Evolutionary conservation across 2,888 invertebrate species (phyloP).

Genomic region (Aleiodes leptofemur): DNA sequence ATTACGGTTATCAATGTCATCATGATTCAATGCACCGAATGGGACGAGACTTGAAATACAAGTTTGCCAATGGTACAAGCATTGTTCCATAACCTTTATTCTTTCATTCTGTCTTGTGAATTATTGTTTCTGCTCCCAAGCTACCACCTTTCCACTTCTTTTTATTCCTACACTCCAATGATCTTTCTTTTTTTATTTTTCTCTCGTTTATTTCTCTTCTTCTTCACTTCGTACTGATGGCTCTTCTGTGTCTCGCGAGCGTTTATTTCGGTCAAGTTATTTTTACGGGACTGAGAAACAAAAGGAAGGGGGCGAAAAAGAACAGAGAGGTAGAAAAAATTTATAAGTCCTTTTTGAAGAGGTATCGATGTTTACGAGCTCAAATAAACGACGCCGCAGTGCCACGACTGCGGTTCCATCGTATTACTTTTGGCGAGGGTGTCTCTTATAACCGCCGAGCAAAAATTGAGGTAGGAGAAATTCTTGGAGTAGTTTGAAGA

Average conservation of each 20-base stretch:
- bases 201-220: slow-evolving; percentile 3
- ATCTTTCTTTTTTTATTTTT: slow-evolving; percentile 27
- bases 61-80: slow-evolving; percentile 43
- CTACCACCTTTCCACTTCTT: slow-evolving; percentile 10
- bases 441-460: slow-evolving; percentile 63
- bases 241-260: slow-evolving; percentile 67
- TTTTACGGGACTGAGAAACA: slow-evolving; percentile 44
- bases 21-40: slow-evolving; percentile 47
- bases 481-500: background rate
- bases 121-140: slow-evolving; percentile 36
- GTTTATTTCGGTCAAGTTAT: slow-evolving; percentile 60
- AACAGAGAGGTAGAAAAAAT: slow-evolving; percentile 17
- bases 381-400: slow-evolving; percentile 66
- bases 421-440: slow-evolving; percentile 67
- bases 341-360: slow-evolving; percentile 38
- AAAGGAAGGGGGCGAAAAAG: slow-evolving; percentile 20
- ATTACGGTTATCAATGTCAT: slow-evolving; percentile 54
- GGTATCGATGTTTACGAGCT: slow-evolving; percentile 73
- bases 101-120: slow-evolving; percentile 39
- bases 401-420: slow-evolving; percentile 65
- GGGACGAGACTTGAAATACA: slow-evolving; percentile 26
- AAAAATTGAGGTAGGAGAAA: slow-evolving; percentile 63
- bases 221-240: slow-evolving; percentile 52
- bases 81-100: slow-evolving; percentile 50
- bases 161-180: slow-evolving; percentile 33